These are phyloP conservation scores for Rhombomys opimus DNA, from an alignment of 2,113 vertebrate species.

Conservation along the genomic window DNA sequence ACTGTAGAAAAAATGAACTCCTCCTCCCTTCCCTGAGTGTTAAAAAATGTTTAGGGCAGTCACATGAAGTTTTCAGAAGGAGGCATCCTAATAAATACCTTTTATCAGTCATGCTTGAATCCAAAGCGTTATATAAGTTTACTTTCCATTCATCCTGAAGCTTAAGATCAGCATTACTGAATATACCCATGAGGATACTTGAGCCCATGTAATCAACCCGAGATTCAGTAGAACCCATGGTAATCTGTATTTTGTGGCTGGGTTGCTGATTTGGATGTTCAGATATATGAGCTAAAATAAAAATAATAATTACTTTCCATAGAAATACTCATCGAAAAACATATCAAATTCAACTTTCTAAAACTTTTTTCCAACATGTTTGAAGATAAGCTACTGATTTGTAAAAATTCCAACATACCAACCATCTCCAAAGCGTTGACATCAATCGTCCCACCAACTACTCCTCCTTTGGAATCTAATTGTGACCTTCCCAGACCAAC, in stretches of 20 bases:
- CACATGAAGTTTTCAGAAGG: background rate
- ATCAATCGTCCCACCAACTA: slow-evolving; percentile 98
- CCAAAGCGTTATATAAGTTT: slow-evolving; percentile 92
- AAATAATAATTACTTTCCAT: slow-evolving; percentile 60
- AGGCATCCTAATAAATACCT: slow-evolving; percentile 87
- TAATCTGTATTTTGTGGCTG: slow-evolving; percentile 98
- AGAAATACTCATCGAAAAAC: slow-evolving; percentile 15
- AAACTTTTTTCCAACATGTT: background rate
- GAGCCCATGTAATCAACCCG: slow-evolving; percentile 99
- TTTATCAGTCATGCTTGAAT: slow-evolving; percentile 96
- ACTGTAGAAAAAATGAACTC: background rate
- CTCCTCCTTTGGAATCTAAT: slow-evolving; percentile 97
- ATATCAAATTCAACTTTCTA: slow-evolving; percentile 16
- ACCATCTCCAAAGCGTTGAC: slow-evolving; percentile 99
- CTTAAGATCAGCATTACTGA: slow-evolving; percentile 98
- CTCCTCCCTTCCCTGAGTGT: background rate
- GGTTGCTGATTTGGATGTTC: slow-evolving; percentile 99
- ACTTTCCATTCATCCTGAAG: slow-evolving; percentile 99
- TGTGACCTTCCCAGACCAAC: slow-evolving; percentile 98
- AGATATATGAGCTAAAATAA: slow-evolving; percentile 94
- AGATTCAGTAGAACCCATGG: slow-evolving; percentile 99
- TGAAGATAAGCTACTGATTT: background rate
- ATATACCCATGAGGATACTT: slow-evolving; percentile 99
- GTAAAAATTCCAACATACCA: slow-evolving; percentile 90
- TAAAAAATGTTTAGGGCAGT: background rate